phyloP scores from a whole-genome alignment of 1,140 invertebrate species.

The Homalodisca vitripennis region DNA sequence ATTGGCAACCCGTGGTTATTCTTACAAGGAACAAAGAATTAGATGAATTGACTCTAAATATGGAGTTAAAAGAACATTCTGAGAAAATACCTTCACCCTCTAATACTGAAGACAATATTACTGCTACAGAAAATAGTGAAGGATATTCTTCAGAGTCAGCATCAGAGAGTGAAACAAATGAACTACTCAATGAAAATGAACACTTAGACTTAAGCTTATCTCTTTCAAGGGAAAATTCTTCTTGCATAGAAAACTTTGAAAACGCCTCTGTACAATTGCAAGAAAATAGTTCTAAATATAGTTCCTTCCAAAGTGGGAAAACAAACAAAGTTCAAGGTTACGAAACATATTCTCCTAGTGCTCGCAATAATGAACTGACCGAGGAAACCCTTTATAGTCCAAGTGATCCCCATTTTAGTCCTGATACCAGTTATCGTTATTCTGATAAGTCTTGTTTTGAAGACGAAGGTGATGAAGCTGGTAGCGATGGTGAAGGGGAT shows the following conservation, averaged over 20 bases:
- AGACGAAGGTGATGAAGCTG: too few relatives aligned
- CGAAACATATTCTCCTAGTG: slow-evolving; percentile 8
- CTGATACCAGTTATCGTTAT: too few relatives aligned
- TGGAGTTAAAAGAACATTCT: background rate
- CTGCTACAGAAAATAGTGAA: slow-evolving; percentile 11
- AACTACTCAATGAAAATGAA: background rate
- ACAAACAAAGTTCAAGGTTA: background rate
- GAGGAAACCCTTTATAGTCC: slow-evolving; percentile 1
- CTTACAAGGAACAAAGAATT: slow-evolving; percentile 5
- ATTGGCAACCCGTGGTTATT: slow-evolving; percentile 14
- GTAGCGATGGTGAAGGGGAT: background rate
- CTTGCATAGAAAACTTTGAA: background rate
- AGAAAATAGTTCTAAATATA: background rate
- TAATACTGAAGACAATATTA: background rate
- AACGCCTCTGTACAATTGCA: too few relatives aligned
- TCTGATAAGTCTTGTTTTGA: too few relatives aligned
- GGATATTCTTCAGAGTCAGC: background rate
- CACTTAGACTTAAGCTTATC: background rate
- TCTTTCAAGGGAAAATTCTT: background rate
- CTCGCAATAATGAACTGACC: background rate
- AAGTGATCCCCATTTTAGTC: slow-evolving; percentile 19
- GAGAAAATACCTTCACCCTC: background rate
- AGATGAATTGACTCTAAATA: background rate
- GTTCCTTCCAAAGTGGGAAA: background rate
- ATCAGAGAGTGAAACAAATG: background rate